Percentiles rank a stretch among this genome's conserved stretches.
Evolutionary conservation across 2,888 invertebrate species (phyloP).

Genomic region (Candidula unifasciata): DNA sequence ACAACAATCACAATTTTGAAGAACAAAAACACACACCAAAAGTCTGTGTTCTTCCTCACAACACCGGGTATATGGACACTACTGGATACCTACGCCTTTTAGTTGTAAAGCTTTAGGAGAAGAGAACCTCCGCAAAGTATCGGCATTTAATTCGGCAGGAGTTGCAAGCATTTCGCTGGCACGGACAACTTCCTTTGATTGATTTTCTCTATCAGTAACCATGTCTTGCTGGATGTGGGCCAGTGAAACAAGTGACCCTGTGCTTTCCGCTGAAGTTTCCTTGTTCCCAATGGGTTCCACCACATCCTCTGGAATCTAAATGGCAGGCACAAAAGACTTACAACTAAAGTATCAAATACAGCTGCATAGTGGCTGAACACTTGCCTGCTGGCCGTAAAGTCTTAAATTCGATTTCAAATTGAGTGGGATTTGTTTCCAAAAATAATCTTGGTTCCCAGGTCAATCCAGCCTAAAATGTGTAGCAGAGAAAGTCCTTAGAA

Average conservation of each 20-base stretch:
- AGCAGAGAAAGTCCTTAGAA: no score
- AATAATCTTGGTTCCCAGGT: no score
- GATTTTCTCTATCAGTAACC: neutral
- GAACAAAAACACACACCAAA: neutral
- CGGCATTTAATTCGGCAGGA: neutral
- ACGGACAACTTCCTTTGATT: neutral
- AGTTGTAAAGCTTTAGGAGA: neutral
- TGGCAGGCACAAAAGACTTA: no score
- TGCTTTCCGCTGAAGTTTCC: neutral
- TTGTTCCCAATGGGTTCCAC: neutral
- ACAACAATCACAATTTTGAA: neutral
- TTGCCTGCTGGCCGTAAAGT: no score
- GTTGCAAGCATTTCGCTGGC: neutral
- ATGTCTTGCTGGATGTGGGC: no score
- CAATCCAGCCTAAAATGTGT: no score
- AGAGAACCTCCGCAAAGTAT: neutral
- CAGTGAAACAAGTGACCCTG: neutral
- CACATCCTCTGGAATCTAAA: no score
- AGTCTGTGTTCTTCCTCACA: neutral
- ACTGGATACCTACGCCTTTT: constrained; percentile 4
- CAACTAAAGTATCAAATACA: no score
- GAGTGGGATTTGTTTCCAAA: no score
- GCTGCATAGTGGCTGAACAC: no score
- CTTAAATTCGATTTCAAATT: no score
- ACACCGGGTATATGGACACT: neutral